Conservation (phyloP, 2,797 vertebrate species). For the Micropoecilia bifurca region DNA sequence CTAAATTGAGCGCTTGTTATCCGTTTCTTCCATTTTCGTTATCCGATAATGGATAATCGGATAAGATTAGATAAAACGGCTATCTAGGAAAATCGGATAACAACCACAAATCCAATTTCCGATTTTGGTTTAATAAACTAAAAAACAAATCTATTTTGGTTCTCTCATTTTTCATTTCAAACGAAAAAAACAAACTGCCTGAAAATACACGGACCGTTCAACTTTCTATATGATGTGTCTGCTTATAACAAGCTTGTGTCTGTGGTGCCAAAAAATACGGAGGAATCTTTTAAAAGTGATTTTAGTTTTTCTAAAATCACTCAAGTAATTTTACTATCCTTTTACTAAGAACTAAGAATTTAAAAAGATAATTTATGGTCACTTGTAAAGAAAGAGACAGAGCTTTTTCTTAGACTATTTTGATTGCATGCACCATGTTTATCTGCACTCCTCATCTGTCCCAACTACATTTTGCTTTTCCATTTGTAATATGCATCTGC, state of each 20-base stretch:
- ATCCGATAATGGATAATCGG: too few species aligned
- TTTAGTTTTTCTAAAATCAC: not conserved
- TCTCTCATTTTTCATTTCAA: too few species aligned
- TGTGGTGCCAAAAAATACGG: not conserved
- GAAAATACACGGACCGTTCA: not conserved
- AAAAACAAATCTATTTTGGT: too few species aligned
- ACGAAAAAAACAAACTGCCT: not conserved
- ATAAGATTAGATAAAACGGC: too few species aligned
- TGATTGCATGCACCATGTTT: not conserved
- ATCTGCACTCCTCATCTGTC: not conserved
- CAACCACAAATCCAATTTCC: too few species aligned
- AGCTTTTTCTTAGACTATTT: not conserved
- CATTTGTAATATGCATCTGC: not conserved
- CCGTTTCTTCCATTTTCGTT: too few species aligned
- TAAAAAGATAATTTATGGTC: not conserved
- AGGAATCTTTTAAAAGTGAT: not conserved
- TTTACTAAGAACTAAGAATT: not conserved
- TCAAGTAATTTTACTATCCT: not conserved
- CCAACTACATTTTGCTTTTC: not conserved
- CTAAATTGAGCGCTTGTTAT: too few species aligned
- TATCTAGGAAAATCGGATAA: too few species aligned
- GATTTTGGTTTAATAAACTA: too few species aligned
- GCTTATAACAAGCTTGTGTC: not conserved
- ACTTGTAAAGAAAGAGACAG: not conserved
- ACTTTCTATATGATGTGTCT: not conserved